Percentiles rank a stretch among this genome's conserved stretches.
Evolutionary conservation across 2,113 vertebrate species (phyloP).

Genomic region (Corythoichthys haematopterus): DNA sequence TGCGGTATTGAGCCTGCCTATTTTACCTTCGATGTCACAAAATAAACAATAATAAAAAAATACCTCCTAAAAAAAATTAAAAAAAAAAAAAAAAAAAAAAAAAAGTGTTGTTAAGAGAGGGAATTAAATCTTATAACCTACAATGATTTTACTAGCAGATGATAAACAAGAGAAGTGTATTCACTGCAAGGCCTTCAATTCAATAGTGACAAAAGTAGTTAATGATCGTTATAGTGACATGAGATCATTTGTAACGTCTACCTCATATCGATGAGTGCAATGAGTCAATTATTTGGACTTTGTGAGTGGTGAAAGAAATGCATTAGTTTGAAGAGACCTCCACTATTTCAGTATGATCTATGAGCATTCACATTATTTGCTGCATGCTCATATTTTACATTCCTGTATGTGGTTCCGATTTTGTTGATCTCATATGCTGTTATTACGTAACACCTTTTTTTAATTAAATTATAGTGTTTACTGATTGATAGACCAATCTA

Average conservation of each 20-base stretch:
- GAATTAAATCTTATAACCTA: not conserved
- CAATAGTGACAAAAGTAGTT: not conserved
- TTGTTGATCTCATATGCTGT: not conserved
- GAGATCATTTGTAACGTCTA: not conserved
- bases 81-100: no score
- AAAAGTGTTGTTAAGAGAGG: not conserved
- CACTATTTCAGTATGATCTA: not conserved
- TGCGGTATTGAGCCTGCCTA: no score
- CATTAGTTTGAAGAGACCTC: not conserved
- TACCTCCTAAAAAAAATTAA: no score
- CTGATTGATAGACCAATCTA: not conserved
- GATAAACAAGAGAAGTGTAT: not conserved
- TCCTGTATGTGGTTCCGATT: not conserved
- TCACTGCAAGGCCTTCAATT: not conserved
- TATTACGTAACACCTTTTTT: not conserved
- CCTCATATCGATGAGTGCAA: not conserved
- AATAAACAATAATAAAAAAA: no score
- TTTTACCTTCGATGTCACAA: no score
- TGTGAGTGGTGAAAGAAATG: not conserved
- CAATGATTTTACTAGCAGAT: not conserved
- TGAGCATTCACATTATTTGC: not conserved
- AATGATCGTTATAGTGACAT: not conserved
- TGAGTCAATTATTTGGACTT: not conserved
- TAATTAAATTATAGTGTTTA: not conserved
- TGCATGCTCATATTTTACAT: not conserved